Evolutionary conservation across 2,888 invertebrate species (phyloP), one percentile per base, ranked within the genome.

Genomic region (Sarcophaga subvicina): DNA sequence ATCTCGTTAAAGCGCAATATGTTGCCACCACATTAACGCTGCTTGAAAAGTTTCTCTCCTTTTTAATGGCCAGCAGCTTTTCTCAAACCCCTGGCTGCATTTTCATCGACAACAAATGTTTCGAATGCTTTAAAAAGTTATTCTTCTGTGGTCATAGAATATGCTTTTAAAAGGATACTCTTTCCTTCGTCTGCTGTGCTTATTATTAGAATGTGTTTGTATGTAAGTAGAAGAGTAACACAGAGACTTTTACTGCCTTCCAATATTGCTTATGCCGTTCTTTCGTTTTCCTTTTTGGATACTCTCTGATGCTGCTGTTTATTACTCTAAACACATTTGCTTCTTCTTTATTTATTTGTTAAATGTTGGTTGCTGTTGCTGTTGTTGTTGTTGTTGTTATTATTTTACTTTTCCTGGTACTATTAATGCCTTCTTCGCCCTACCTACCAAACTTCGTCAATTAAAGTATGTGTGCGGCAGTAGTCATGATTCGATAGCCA

Each of bases 1-100:
- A 78, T 78, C 73, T 75, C 59, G 70, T 83, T 78, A 69, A 78
- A 67, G 25, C 22, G 79, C 87, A 84, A 88, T 83, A 80, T 88
- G 86, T 86, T 86, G 83, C 84, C 86, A 83, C 60, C 84, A 86
- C 83, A 88, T 86, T 88, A 85, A 79, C 76, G 72, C 62, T 75
- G 85, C 78, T 81, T 66, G 60, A 73, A 77, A 83, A 73, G 22
- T 69, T 80, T 45, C 76, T 72, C 8, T 75, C 47, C 17, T 47
- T 37, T 37, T 37, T 37, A 37, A 37, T 37, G 8, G 37, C 37
- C 37, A 8, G 8, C 11, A 20, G 14, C 67, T 71, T 76, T 70
- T 54, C 17, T 17, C 54, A 17, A 14, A 54, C 17, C 12, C 54
- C 2, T 14, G 54, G 4, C 54, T 54, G 54, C 2, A 54, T 54